Conservation (phyloP, 2,888 invertebrate genomes). For the Heliconius ethilla region DNA sequence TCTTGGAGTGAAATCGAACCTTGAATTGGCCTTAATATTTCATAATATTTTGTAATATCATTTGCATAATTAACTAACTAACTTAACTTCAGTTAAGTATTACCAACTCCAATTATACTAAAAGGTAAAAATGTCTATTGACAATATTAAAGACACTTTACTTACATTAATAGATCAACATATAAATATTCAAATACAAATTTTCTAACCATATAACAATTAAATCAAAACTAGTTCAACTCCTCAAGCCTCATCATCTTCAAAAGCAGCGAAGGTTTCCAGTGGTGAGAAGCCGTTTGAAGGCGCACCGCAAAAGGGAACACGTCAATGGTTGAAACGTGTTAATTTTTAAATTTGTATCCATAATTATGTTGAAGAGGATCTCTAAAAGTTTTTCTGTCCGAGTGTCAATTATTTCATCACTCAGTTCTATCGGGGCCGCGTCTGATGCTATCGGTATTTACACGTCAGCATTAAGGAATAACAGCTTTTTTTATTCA, state of each 20-base stretch:
- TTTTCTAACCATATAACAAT: background rate
- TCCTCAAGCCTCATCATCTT: constrained; percentile 4
- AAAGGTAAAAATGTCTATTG: too few relatives aligned
- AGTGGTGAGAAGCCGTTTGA: constrained; percentile 18
- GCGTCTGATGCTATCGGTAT: constrained; percentile 51
- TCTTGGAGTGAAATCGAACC: too few relatives aligned
- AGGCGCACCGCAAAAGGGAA: constrained; percentile 31
- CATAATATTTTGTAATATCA: too few relatives aligned
- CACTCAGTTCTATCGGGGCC: constrained; percentile 58
- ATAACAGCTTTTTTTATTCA: constrained; percentile 46
- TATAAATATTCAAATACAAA: background rate
- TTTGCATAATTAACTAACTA: too few relatives aligned
- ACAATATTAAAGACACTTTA: too few relatives aligned
- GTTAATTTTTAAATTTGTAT: constrained; percentile 50
- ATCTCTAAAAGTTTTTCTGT: constrained; percentile 57
- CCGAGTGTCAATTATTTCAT: constrained; percentile 76
- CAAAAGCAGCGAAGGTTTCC: background rate
- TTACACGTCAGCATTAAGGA: constrained; percentile 60
- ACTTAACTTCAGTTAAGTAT: too few relatives aligned
- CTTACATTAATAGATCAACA: background rate
- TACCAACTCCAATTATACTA: too few relatives aligned
- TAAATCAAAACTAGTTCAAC: background rate
- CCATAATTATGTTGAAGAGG: constrained; percentile 51
- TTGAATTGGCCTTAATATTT: too few relatives aligned
- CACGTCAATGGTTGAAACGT: constrained; percentile 47